Evolutionary conservation across 2,888 invertebrate genomes (phyloP).

Genomic region (Anodontia alba): DNA sequence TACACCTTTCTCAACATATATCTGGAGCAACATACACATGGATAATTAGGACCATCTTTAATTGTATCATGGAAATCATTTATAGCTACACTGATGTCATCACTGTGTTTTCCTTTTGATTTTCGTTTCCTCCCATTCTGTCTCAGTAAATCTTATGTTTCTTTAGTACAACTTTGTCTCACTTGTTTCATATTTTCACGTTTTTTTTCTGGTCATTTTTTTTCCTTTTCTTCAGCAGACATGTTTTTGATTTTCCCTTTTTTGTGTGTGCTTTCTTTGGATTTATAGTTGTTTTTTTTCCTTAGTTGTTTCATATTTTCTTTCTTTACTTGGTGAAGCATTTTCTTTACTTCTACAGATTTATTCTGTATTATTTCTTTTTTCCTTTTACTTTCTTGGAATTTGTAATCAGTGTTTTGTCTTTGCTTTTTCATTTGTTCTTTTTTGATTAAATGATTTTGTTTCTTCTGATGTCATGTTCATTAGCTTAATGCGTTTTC

Average conservation of each 20-base stretch:
- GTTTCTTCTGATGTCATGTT: neutral
- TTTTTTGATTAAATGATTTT: neutral
- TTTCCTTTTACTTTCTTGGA: neutral
- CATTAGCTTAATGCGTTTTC: neutral
- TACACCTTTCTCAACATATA: neutral
- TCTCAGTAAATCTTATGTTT: too few species aligned
- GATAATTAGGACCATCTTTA: conserved; percentile 13
- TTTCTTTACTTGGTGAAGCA: neutral
- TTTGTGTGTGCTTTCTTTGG: neutral
- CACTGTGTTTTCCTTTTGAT: neutral
- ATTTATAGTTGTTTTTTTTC: neutral
- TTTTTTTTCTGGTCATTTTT: neutral
- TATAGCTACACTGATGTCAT: conserved; percentile 18
- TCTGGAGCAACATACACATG: conserved; percentile 8
- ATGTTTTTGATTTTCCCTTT: neutral
- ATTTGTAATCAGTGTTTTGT: neutral
- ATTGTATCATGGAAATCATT: conserved; percentile 30
- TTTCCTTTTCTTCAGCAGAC: neutral
- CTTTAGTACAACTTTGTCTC: conserved; percentile 19
- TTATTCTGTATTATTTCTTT: neutral
- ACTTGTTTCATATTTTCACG: neutral
- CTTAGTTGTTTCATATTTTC: neutral
- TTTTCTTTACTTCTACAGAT: neutral
- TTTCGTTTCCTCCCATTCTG: neutral
- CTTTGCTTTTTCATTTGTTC: neutral